A percentile compares a stretch with the other conserved stretches of the same genome.
These are phyloP conservation scores for Gymnocephalus cernua DNA, from an alignment of 2,113 vertebrate genomes.

Conservation along the genomic window DNA sequence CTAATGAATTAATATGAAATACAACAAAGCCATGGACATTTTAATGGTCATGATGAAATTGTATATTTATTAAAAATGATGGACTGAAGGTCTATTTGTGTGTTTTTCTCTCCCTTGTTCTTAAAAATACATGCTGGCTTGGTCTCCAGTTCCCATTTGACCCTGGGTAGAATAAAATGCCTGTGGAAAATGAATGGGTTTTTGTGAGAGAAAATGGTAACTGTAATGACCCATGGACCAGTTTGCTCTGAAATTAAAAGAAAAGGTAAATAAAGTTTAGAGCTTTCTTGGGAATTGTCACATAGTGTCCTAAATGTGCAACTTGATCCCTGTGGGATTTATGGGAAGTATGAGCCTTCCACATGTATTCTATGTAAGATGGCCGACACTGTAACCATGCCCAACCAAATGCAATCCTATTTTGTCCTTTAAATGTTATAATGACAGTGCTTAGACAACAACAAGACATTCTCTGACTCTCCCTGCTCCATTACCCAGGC, in stretches of 20 bases:
- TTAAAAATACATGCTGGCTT: slow-evolving; percentile 1
- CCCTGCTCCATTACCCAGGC: slow-evolving; percentile 72
- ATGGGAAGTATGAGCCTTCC: slow-evolving; percentile 18
- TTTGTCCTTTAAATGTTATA: slow-evolving; percentile 86
- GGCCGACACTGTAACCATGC: slow-evolving; percentile 66
- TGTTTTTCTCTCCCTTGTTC: background rate
- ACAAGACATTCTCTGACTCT: slow-evolving; percentile 65
- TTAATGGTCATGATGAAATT: background rate
- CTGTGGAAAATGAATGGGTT: background rate
- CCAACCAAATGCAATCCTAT: slow-evolving; percentile 68
- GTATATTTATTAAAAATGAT: too few species aligned
- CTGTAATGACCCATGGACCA: background rate
- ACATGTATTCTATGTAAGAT: slow-evolving; percentile 37
- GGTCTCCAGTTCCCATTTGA: slow-evolving; percentile 12
- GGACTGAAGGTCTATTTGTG: background rate
- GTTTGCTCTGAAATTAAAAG: slow-evolving; percentile 30
- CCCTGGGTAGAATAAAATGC: background rate
- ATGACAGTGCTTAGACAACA: slow-evolving; percentile 81
- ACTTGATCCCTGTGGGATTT: slow-evolving; percentile 20
- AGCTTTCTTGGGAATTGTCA: slow-evolving; percentile 15
- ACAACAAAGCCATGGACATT: background rate
- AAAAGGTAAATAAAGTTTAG: background rate
- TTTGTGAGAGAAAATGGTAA: slow-evolving; percentile 12
- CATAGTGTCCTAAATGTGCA: slow-evolving; percentile 10
- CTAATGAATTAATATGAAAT: background rate